Evolutionary conservation across 2,888 invertebrate genomes (phyloP).

Genomic region (Neria commutata): DNA sequence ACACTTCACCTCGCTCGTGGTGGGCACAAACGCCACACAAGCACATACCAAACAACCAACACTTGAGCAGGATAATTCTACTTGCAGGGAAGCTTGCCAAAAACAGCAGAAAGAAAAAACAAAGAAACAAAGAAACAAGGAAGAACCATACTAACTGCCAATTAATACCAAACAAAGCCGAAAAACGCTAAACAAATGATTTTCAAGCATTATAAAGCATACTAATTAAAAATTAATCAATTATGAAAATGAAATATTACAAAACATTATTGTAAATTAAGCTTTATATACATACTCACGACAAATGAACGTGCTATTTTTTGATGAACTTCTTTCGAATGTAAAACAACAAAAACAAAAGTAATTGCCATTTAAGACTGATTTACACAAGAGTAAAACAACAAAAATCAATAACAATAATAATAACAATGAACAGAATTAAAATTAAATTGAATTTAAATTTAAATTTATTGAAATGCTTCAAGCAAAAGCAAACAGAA

Average conservation of each 20-base stretch:
- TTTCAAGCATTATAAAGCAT: conserved; percentile 19
- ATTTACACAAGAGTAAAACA: conserved; percentile 7
- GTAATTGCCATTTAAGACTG: conserved; percentile 5
- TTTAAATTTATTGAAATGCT: no score
- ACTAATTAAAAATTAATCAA: conserved; percentile 21
- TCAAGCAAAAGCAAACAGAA: no score
- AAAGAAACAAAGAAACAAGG: conserved; percentile 12
- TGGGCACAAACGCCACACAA: not conserved
- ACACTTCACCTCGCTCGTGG: conserved; percentile 13
- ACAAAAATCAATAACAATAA: not conserved
- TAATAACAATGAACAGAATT: not conserved
- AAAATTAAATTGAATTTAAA: conserved; percentile 11
- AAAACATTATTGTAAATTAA: conserved; percentile 57
- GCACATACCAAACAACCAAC: no score
- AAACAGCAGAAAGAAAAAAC: conserved; percentile 22
- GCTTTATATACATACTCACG: conserved; percentile 29
- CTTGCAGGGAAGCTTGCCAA: conserved; percentile 43
- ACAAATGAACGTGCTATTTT: conserved; percentile 21
- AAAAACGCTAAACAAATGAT: conserved; percentile 17
- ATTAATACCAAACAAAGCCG: conserved; percentile 8
- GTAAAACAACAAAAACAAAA: conserved; percentile 50
- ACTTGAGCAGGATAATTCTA: no score
- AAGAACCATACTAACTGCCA: not conserved
- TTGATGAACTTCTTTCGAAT: conserved; percentile 29
- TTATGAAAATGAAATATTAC: conserved; percentile 39